phyloP scores from a whole-genome alignment of 2,113 vertebrate species.

The Epinephelus cyanopodus region DNA sequence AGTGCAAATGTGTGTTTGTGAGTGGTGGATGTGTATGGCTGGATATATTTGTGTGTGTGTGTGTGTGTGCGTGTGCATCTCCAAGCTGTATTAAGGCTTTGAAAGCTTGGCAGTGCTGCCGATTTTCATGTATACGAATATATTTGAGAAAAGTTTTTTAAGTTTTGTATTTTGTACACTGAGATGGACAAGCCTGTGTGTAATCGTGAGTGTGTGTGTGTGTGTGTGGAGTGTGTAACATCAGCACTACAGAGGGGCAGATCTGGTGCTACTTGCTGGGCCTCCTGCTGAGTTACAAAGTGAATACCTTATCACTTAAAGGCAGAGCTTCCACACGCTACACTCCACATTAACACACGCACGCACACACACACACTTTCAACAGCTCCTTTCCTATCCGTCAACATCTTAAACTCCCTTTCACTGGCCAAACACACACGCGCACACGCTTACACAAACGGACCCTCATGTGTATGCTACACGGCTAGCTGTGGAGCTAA shows the following conservation, averaged over 20 bases:
- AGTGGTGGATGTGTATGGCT: background rate
- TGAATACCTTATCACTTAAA: conserved; percentile 82
- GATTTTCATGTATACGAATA: conserved; percentile 50
- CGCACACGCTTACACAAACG: conserved; percentile 3
- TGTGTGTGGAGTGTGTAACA: conserved; percentile 48
- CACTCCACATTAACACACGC: conserved; percentile 54
- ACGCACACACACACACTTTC: conserved; percentile 31
- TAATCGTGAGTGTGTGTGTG: conserved; percentile 13
- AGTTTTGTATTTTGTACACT: conserved; percentile 37
- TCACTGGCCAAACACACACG: conserved; percentile 21
- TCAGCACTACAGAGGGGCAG: conserved; percentile 63
- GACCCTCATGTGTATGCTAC: conserved; percentile 56
- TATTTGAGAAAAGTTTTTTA: conserved; percentile 47
- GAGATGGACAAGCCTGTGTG: background rate
- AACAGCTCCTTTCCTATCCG: conserved; percentile 47
- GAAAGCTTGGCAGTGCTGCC: background rate
- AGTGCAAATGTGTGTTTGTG: background rate
- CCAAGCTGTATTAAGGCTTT: conserved; percentile 4
- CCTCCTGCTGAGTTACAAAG: conserved; percentile 80
- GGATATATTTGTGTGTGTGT: background rate
- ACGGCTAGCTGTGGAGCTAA: conserved; percentile 19
- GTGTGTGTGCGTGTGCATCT: background rate
- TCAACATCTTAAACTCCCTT: conserved; percentile 51
- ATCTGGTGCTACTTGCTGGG: conserved; percentile 64
- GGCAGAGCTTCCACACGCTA: conserved; percentile 71